phyloP scores from a whole-genome alignment of 2,797 vertebrate genomes.

The Gorsachius magnificus region DNA sequence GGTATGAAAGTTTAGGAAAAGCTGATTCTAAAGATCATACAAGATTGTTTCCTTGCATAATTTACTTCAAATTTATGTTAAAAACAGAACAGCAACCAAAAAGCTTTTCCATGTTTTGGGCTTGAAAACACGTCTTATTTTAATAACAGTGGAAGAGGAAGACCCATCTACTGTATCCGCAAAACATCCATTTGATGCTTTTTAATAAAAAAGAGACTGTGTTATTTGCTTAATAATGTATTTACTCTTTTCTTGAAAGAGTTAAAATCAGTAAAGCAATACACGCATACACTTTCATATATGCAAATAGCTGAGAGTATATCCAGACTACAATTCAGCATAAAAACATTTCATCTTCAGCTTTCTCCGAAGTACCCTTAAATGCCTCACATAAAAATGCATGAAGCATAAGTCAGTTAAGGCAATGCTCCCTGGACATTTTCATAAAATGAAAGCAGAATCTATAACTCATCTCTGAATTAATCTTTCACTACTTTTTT shows the following conservation, averaged over 20 bases:
- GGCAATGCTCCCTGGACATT: background rate
- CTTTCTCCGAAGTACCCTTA: background rate
- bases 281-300: background rate
- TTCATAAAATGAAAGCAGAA: background rate
- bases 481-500: background rate
- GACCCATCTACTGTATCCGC: rapidly evolving
- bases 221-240: background rate
- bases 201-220: background rate
- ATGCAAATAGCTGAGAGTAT: background rate
- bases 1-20: background rate
- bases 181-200: background rate
- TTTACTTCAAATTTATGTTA: background rate
- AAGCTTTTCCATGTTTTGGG: background rate
- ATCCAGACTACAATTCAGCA: background rate
- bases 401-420: background rate
- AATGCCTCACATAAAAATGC: background rate
- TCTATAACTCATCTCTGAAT: background rate
- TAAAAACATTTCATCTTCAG: background rate
- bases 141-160: background rate
- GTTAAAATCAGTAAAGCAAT: background rate
- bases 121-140: background rate
- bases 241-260: background rate
- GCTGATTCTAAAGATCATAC: background rate
- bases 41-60: background rate
- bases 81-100: background rate